Base-by-base conservation (phyloP, 2,113 vertebrate species). In the Isichthys henryi region DNA sequence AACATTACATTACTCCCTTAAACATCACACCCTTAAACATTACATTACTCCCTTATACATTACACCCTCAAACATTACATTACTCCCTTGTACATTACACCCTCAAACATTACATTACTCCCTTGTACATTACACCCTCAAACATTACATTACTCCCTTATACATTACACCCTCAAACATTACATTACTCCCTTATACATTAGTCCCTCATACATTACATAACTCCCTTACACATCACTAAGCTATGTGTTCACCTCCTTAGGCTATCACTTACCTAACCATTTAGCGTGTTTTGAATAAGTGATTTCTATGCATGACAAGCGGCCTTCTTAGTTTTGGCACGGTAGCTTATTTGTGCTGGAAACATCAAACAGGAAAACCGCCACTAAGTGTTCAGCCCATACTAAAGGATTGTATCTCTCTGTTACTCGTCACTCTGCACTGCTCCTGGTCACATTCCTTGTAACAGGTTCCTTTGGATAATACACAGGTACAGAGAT, bases 351-450 rank as follows among this genome's bases (percentile, higher is more conserved):
- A 89, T 13, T 88, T 35, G 15, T 53, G 3, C 23, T 46, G 1
- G 19, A 56, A 49, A 2, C 46, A 31, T 31, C 62, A 58, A 90
- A 91, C 56, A 82, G 90, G 62, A 27, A 9, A 91, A 91, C 49
- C 43, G 45, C 50, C 91, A 17, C 31, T 66, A 58, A 91, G 86
- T 10, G 90, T 56, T 39, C 77, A 19, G 1, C 46, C 53, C 48
- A 3, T 92, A 92, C 91, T 91, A 83, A n/a, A 21, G 45, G 46
- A 88, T 92, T 91, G 46, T 13, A 56, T 9, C 5, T 35, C 86
- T 74, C 13, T 6, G 0, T 45, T 8, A 82, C 31, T 43, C 31
- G 0, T 87, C 50, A 27, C 49, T 2, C 49, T 66, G 45, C 7
- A 31, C 15, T 2, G 11, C 66, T 35, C n/a, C 27, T 53, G 2